Percentiles rank a stretch among this genome's conserved stretches.
These are phyloP conservation scores for Augochlora pura DNA, from an alignment of 1,140 invertebrate genomes.

Conservation along the genomic window DNA sequence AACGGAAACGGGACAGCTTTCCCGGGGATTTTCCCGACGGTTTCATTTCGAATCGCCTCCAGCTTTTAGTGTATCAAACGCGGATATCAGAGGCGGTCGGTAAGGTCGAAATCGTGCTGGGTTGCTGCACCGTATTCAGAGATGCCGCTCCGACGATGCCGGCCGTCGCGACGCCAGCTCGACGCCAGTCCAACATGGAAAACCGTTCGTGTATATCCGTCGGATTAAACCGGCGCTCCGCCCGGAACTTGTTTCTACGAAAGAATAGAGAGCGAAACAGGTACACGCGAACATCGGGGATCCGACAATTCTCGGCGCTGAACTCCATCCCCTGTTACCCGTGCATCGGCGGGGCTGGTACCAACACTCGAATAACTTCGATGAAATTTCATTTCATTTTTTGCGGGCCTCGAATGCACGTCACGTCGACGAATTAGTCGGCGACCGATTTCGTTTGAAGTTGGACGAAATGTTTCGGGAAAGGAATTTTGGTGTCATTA, in stretches of 20 bases:
- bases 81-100: constrained; percentile 44
- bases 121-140: constrained; percentile 39
- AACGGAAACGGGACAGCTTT: background rate
- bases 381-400: too few relatives aligned
- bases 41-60: background rate
- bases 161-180: background rate
- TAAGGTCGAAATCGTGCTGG: constrained; percentile 35
- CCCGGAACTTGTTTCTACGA: background rate
- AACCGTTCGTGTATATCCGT: background rate
- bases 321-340: too few relatives aligned
- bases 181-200: background rate
- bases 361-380: too few relatives aligned
- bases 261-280: background rate
- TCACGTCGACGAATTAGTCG: too few relatives aligned
- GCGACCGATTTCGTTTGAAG: too few relatives aligned
- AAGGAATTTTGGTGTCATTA: too few relatives aligned
- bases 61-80: constrained; percentile 2
- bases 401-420: too few relatives aligned
- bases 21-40: background rate
- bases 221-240: background rate
- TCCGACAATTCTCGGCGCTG: background rate
- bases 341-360: too few relatives aligned
- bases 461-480: too few relatives aligned
- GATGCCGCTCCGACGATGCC: constrained; percentile 29
- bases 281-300: background rate